phyloP scores from a whole-genome alignment of 2,888 invertebrate species.

The Selenia dentaria region DNA sequence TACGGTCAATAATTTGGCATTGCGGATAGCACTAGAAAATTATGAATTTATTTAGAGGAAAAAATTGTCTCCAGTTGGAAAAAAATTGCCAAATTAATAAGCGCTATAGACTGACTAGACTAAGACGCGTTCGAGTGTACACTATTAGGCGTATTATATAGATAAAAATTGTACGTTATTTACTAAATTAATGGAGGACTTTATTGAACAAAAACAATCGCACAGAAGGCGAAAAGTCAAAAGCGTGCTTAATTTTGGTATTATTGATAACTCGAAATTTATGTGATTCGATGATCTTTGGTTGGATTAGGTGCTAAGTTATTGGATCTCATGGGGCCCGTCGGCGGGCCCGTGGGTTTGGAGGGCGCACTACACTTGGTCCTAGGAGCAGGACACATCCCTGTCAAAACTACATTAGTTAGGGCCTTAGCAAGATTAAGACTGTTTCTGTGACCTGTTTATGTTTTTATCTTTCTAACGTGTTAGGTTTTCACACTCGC shows the following conservation, averaged over 20 bases:
- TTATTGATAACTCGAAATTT: conserved; percentile 59
- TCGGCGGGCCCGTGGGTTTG: conserved; percentile 49
- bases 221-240: conserved; percentile 60
- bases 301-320: conserved; percentile 68
- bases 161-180: conserved; percentile 74
- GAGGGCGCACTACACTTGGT: conserved; percentile 76
- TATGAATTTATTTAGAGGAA: conserved; percentile 57
- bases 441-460: conserved; percentile 86
- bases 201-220: conserved; percentile 50
- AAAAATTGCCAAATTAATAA: conserved; percentile 79
- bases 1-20: conserved; percentile 49
- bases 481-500: conserved; percentile 63
- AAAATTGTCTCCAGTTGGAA: conserved; percentile 54
- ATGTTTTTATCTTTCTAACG: conserved; percentile 79
- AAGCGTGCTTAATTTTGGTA: conserved; percentile 65
- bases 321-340: conserved; percentile 68
- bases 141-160: conserved; percentile 83
- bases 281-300: conserved; percentile 74
- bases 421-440: conserved; percentile 83
- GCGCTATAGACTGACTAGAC: conserved; percentile 84
- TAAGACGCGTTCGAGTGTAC: conserved; percentile 81
- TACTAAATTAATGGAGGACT: conserved; percentile 71
- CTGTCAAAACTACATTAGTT: conserved; percentile 80
- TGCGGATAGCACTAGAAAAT: conserved; percentile 59
- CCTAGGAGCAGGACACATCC: conserved; percentile 83